Conservation (phyloP, 1,140 invertebrate genomes). For the Patella vulgata region DNA sequence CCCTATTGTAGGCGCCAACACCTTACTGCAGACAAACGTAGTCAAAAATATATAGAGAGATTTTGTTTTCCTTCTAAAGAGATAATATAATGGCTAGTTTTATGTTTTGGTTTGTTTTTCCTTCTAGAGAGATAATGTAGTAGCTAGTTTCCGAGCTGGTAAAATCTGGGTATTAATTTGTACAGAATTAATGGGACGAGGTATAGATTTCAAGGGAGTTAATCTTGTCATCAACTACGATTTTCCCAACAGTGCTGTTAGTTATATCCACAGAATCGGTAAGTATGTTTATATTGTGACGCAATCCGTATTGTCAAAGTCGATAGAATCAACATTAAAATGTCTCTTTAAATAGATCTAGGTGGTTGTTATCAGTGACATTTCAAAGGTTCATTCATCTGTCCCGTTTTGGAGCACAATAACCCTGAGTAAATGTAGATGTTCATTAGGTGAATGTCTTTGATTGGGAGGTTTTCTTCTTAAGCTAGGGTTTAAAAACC, state of each 20-base stretch:
- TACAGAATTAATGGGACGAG: constrained; percentile 95
- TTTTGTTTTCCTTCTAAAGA: too few species aligned
- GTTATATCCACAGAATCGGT: constrained; percentile 94
- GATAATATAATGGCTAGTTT: too few species aligned
- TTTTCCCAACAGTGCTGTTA: constrained; percentile 90
- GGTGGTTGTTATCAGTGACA: not conserved
- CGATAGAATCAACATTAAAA: not conserved
- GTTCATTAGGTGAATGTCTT: too few species aligned
- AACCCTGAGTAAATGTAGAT: too few species aligned
- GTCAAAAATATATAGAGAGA: too few species aligned
- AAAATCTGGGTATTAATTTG: constrained; percentile 97
- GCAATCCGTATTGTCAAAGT: not conserved
- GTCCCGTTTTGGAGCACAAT: not conserved
- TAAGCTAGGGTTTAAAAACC: too few species aligned
- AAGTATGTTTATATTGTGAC: constrained; percentile 26
- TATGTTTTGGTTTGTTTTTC: too few species aligned
- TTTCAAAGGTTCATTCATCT: not conserved
- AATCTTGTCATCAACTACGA: constrained; percentile 98
- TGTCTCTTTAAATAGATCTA: not conserved
- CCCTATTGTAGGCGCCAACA: too few species aligned
- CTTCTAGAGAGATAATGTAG: constrained; percentile 82
- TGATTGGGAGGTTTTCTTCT: too few species aligned
- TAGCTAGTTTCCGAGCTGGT: constrained; percentile 88
- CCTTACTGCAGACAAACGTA: too few species aligned
- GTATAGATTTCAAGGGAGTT: constrained; percentile 97